Conservation (phyloP, 2,888 invertebrate species). For the Emmelina monodactyla region DNA sequence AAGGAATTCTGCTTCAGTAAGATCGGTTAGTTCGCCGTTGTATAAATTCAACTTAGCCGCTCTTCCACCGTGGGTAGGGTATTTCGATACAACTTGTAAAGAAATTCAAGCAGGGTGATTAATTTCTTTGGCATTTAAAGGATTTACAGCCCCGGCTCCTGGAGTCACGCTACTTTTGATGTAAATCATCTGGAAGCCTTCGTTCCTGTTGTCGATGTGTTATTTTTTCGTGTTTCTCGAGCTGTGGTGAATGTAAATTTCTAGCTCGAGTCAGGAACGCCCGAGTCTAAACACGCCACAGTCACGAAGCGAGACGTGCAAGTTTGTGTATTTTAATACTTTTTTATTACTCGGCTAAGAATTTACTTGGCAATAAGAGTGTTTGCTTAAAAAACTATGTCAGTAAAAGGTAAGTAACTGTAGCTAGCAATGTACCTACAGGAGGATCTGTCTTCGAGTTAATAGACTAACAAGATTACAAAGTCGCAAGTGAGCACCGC, state of each 20-base stretch:
- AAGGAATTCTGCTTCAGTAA: background rate
- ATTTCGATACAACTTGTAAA: constrained; percentile 31
- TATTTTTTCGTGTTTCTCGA: no score
- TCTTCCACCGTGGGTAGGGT: constrained; percentile 16
- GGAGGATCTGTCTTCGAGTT: constrained; percentile 49
- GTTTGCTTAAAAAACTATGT: no score
- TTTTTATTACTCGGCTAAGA: background rate
- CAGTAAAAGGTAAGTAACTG: constrained; percentile 48
- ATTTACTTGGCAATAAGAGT: no score
- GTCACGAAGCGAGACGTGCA: no score
- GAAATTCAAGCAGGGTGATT: constrained; percentile 36
- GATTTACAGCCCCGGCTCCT: constrained; percentile 36
- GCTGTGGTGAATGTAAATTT: constrained; percentile 35
- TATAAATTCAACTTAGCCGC: constrained; percentile 13
- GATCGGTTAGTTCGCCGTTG: background rate
- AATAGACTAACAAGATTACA: constrained; percentile 48
- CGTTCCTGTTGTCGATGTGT: constrained; percentile 16
- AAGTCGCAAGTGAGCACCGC: constrained; percentile 43
- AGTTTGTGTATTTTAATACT: background rate
- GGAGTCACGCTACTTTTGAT: constrained; percentile 38
- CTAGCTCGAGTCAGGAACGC: constrained; percentile 26
- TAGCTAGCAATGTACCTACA: no score
- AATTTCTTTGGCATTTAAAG: constrained; percentile 43
- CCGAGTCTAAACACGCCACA: background rate
- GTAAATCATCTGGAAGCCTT: constrained; percentile 42